Conservation (phyloP, 2,888 invertebrate species). For the Itoplectis maculator region DNA sequence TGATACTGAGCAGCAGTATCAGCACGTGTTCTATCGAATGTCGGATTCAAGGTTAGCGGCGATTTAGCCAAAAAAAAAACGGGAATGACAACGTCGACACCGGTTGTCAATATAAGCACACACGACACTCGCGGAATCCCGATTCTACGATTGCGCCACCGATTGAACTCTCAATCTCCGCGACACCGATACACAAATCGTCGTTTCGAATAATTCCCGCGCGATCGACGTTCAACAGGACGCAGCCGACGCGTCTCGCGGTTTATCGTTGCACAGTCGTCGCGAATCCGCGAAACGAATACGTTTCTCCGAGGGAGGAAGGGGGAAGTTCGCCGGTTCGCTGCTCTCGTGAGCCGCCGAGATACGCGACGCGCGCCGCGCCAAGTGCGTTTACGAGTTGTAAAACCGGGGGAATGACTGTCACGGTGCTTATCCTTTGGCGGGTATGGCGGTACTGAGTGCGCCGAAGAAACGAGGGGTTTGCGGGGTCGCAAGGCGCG, state of each 20-base stretch:
- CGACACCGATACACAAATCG: too few relatives aligned
- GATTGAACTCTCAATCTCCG: too few relatives aligned
- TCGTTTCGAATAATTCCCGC: background rate
- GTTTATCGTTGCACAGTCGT: too few relatives aligned
- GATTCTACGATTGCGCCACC: background rate
- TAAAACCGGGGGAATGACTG: slow-evolving; percentile 62
- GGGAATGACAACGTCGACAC: background rate
- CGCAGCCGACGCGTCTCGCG: background rate
- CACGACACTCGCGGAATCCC: background rate
- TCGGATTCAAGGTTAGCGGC: background rate
- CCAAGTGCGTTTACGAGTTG: slow-evolving; percentile 22
- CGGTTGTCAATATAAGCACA: background rate
- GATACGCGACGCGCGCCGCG: background rate
- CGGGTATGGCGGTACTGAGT: slow-evolving; percentile 84
- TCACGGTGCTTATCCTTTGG: slow-evolving; percentile 82
- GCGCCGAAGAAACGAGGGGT: slow-evolving; percentile 69
- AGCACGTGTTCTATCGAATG: background rate
- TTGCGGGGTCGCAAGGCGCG: slow-evolving; percentile 68
- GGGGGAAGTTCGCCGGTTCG: too few relatives aligned
- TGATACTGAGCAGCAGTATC: background rate
- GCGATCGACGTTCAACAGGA: background rate
- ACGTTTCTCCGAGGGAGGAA: too few relatives aligned
- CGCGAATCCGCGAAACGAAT: background rate
- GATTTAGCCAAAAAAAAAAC: background rate
- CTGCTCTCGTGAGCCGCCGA: too few relatives aligned